phyloP scores from a whole-genome alignment of 2,113 vertebrate genomes.

The Spilogale gracilis region DNA sequence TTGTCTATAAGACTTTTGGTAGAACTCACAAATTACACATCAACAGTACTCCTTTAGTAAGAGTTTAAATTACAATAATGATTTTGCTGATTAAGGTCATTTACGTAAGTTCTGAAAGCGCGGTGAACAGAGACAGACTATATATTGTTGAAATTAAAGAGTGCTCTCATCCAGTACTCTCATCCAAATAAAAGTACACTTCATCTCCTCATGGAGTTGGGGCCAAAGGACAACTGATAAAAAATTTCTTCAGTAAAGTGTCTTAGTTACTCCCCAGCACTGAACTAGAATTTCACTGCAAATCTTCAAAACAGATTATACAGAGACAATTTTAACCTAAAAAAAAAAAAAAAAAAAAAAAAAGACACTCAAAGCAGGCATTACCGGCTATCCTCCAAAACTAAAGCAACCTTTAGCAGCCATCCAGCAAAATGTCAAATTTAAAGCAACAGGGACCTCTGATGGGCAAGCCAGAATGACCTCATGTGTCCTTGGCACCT shows the following conservation, averaged over 20 bases:
- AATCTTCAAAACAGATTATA: background rate
- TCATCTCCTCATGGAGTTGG: background rate
- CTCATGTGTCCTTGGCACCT: background rate
- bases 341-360: too few relatives aligned
- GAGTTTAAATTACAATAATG: constrained; percentile 31
- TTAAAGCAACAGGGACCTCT: background rate
- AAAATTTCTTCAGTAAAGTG: background rate
- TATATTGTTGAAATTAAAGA: constrained; percentile 45
- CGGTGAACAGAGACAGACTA: background rate
- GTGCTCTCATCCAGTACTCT: background rate
- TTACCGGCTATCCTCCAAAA: background rate
- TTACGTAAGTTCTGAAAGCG: constrained; percentile 3
- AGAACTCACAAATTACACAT: background rate
- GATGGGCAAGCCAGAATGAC: background rate
- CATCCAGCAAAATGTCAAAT: background rate
- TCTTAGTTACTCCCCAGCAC: background rate
- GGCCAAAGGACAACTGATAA: background rate
- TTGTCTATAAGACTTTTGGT: background rate
- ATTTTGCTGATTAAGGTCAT: constrained; percentile 32
- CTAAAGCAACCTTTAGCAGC: background rate
- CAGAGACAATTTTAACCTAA: background rate
- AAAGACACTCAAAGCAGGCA: background rate
- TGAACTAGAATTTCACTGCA: background rate
- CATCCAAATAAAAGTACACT: background rate
- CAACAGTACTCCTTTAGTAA: background rate